Percentiles rank a stretch among this genome's conserved stretches.
Evolutionary conservation across 1,140 invertebrate genomes (phyloP).

Genomic region (Carposina sasakii): DNA sequence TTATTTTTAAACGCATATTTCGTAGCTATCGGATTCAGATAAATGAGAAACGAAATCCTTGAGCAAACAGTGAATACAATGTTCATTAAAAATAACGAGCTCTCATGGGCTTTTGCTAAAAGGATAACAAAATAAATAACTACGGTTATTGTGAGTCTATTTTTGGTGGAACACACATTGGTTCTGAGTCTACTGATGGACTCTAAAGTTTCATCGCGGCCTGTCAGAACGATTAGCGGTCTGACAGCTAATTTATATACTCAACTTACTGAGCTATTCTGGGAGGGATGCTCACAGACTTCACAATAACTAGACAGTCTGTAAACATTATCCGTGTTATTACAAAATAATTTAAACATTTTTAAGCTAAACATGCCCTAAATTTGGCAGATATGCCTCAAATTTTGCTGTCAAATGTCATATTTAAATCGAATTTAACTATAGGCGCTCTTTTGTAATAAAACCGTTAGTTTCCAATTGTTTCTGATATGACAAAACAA

Average conservation of each 20-base stretch:
- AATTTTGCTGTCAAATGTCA: no score
- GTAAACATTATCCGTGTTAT: no score
- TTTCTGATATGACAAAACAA: no score
- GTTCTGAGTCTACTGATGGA: slow-evolving; percentile 62
- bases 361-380: no score
- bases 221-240: slow-evolving; percentile 67
- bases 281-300: slow-evolving; percentile 43
- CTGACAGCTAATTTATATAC: slow-evolving; percentile 72
- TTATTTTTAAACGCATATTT: no score
- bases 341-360: no score
- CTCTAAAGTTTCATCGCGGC: slow-evolving; percentile 68
- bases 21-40: no score
- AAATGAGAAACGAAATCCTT: slow-evolving; percentile 24
- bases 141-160: slow-evolving; percentile 54
- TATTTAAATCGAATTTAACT: no score
- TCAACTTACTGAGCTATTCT: slow-evolving; percentile 69
- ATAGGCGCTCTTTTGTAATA: no score
- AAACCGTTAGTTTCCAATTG: no score
- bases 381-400: no score
- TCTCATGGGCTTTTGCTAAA: slow-evolving; percentile 41
- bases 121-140: slow-evolving; percentile 49
- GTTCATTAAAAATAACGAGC: slow-evolving; percentile 36
- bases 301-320: no score
- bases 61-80: slow-evolving; percentile 27
- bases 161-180: slow-evolving; percentile 44